These are phyloP conservation scores for Oncopeltus fasciatus DNA, from an alignment of 1,140 invertebrate species.

Conservation along the genomic window DNA sequence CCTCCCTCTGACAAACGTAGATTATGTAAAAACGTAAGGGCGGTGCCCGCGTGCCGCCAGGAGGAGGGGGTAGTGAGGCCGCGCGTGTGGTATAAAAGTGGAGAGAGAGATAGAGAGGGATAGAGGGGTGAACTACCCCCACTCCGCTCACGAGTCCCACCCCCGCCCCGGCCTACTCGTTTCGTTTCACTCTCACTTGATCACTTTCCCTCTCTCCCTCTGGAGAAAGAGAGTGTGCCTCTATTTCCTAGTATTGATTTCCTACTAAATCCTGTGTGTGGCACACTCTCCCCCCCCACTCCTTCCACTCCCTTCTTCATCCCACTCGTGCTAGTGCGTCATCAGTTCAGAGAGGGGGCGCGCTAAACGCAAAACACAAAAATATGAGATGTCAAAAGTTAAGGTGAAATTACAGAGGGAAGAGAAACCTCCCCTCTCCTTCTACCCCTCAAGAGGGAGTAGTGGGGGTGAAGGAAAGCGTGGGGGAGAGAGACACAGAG, in stretches of 20 bases:
- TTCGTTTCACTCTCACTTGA: no score
- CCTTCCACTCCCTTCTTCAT: no score
- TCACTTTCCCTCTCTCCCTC: slow-evolving; percentile 4
- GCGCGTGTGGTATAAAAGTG: not conserved
- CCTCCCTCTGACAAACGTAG: not conserved
- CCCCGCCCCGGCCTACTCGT: no score
- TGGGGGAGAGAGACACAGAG: not conserved
- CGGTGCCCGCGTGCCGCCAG: not conserved
- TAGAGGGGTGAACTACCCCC: no score
- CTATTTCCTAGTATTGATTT: slow-evolving; percentile 15
- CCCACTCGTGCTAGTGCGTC: no score
- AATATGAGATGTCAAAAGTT: slow-evolving; percentile 15
- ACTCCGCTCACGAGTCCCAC: no score
- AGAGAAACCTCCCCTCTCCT: no score
- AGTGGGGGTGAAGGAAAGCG: not conserved
- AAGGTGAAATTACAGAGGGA: not conserved
- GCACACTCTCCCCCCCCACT: not conserved
- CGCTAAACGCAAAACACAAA: slow-evolving; percentile 13
- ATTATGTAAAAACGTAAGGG: not conserved
- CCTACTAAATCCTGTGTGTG: slow-evolving; percentile 11
- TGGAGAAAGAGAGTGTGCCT: no score
- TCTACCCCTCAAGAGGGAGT: no score
- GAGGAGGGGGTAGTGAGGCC: not conserved
- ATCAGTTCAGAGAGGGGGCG: no score
- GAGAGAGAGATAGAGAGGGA: no score